These are phyloP conservation scores for Sesia bembeciformis DNA, from an alignment of 2,888 invertebrate species.

Conservation along the genomic window DNA sequence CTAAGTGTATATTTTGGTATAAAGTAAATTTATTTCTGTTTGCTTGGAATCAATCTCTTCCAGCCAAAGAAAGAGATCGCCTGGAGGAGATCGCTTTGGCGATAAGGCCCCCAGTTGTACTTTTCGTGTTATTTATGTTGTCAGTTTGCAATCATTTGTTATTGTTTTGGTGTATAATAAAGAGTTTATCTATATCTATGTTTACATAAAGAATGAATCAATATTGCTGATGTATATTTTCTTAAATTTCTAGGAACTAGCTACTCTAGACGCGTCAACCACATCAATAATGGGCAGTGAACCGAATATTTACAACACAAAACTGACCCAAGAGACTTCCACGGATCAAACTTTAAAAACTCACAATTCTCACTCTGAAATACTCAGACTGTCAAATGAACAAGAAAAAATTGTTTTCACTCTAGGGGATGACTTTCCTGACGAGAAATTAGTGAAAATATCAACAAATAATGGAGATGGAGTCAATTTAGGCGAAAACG, in stretches of 20 bases:
- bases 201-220: too few relatives aligned
- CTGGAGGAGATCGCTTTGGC: too few relatives aligned
- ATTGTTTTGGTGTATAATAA: too few relatives aligned
- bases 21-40: too few relatives aligned
- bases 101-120: too few relatives aligned
- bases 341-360: conserved; percentile 23
- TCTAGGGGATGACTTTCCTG: conserved; percentile 39
- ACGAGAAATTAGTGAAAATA: conserved; percentile 39
- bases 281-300: conserved; percentile 68
- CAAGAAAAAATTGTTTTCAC: conserved; percentile 46
- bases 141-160: too few relatives aligned
- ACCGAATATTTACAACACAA: conserved; percentile 60
- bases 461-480: conserved; percentile 57
- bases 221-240: background rate
- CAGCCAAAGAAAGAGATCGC: too few relatives aligned
- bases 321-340: conserved; percentile 26
- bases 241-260: conserved; percentile 36
- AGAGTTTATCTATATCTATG: too few relatives aligned
- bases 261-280: conserved; percentile 48
- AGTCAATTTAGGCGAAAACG: conserved; percentile 35
- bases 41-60: too few relatives aligned
- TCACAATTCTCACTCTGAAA: conserved; percentile 58
- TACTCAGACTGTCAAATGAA: conserved; percentile 26
- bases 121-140: too few relatives aligned
- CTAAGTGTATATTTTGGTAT: too few relatives aligned